Evolutionary conservation across 2,888 invertebrate species (phyloP).

Genomic region (Pristionchus fissidentatus): DNA sequence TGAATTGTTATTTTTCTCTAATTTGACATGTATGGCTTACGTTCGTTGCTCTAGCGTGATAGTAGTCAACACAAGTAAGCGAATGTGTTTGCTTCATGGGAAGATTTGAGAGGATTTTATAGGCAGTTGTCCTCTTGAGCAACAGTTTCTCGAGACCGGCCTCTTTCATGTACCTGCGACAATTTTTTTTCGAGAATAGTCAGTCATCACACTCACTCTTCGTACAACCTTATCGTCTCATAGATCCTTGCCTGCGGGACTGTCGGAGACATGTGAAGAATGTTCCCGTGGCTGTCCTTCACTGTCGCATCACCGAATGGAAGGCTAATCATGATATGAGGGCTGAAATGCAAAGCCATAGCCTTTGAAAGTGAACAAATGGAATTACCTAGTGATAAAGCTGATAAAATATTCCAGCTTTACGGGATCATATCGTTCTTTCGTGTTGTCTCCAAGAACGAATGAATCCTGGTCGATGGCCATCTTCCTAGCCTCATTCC

Average conservation of each 20-base stretch:
- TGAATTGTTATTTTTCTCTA: too few species aligned
- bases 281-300: neutral
- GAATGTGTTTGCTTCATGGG: too few species aligned
- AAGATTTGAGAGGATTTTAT: too few species aligned
- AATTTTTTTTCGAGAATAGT: neutral
- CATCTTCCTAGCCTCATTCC: neutral
- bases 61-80: too few species aligned
- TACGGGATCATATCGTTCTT: neutral
- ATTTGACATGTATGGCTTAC: too few species aligned
- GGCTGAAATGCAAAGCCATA: neutral
- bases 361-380: neutral
- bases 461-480: neutral
- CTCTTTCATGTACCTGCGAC: neutral
- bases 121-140: neutral
- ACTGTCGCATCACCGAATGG: neutral
- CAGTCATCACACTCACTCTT: too few species aligned
- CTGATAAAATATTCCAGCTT: neutral
- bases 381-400: neutral
- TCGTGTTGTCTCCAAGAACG: neutral
- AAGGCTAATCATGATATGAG: neutral
- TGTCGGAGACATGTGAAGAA: neutral
- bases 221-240: too few species aligned
- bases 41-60: neutral
- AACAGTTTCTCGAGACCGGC: neutral
- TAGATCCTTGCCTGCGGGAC: neutral